These are phyloP conservation scores for Etia nguti DNA, from an alignment of 2,113 vertebrate species.

Conservation along the genomic window DNA sequence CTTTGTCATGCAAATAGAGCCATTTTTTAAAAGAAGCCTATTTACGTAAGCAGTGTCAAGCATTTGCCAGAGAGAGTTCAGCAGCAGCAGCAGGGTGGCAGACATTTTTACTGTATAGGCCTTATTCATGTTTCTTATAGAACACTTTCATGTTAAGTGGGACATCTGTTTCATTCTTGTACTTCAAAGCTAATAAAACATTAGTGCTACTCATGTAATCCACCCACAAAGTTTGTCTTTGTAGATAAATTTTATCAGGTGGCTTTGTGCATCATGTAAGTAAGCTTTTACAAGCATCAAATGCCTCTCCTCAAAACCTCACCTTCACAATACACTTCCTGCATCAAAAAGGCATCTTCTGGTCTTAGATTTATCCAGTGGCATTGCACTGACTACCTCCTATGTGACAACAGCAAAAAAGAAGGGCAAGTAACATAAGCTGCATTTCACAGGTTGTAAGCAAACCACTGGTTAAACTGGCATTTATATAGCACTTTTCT, in stretches of 20 bases:
- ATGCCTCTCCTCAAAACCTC: not conserved
- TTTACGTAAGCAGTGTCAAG: conserved; percentile 72
- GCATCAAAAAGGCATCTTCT: not conserved
- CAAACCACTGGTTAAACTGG: not conserved
- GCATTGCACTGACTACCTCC: not conserved
- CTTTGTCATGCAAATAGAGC: conserved; percentile 76
- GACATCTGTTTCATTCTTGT: conserved; percentile 7
- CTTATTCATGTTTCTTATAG: conserved; percentile 29
- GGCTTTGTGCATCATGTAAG: not conserved
- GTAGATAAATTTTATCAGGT: not conserved
- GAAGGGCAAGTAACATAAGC: not conserved
- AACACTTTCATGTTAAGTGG: conserved; percentile 8
- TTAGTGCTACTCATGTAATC: not conserved
- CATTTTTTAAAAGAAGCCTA: conserved; percentile 63
- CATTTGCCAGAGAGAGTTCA: conserved; percentile 60
- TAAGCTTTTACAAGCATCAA: not conserved
- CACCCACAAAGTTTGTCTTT: not conserved
- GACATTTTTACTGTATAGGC: conserved; percentile 33
- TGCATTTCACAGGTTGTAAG: not conserved
- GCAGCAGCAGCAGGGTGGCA: conserved; percentile 32
- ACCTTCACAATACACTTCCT: not conserved
- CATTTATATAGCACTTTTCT: not conserved
- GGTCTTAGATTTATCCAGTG: not conserved
- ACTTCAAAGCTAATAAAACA: not conserved
- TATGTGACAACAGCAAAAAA: not conserved